Evolutionary conservation across 2,113 vertebrate species (phyloP).

Genomic region (Oryzias woworae): DNA sequence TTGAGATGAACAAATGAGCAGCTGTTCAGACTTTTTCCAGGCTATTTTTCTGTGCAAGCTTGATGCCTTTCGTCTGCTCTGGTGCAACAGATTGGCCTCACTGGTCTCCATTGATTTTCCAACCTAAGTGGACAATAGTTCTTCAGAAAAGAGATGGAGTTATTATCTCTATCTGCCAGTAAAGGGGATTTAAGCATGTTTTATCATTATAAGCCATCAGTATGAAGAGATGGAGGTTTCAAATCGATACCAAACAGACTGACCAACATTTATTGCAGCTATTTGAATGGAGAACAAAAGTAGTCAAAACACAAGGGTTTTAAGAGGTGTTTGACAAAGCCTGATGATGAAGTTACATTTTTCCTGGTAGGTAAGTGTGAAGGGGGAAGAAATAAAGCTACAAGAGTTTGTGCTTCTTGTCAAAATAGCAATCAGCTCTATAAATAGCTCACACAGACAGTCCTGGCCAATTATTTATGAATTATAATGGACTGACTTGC

Average conservation of each 20-base stretch:
- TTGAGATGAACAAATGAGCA: slow-evolving; percentile 29
- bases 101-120: slow-evolving; percentile 57
- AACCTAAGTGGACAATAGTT: slow-evolving; percentile 40
- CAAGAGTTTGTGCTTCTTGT: slow-evolving; percentile 35
- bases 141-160: slow-evolving; percentile 37
- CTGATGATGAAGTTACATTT: slow-evolving; percentile 10
- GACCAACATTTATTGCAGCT: slow-evolving; percentile 14
- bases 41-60: slow-evolving; percentile 33
- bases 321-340: slow-evolving; percentile 15
- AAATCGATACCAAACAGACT: slow-evolving; percentile 28
- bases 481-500: slow-evolving; percentile 68
- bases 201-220: slow-evolving; percentile 8
- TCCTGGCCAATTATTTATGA: slow-evolving; percentile 72
- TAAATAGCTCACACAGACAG: slow-evolving; percentile 63
- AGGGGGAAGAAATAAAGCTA: slow-evolving; percentile 20
- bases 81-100: slow-evolving; percentile 35
- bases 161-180: slow-evolving; percentile 42
- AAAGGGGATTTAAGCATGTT: slow-evolving; percentile 34
- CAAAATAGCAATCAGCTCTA: slow-evolving; percentile 60
- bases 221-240: slow-evolving; percentile 7
- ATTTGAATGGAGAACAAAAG: too few relatives aligned
- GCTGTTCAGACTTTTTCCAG: slow-evolving; percentile 18
- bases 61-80: slow-evolving; percentile 40
- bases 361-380: slow-evolving; percentile 17
- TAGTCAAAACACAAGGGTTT: neutral